Conservation (phyloP, 2,888 invertebrate genomes). For the Phyllotreta cruciferae region DNA sequence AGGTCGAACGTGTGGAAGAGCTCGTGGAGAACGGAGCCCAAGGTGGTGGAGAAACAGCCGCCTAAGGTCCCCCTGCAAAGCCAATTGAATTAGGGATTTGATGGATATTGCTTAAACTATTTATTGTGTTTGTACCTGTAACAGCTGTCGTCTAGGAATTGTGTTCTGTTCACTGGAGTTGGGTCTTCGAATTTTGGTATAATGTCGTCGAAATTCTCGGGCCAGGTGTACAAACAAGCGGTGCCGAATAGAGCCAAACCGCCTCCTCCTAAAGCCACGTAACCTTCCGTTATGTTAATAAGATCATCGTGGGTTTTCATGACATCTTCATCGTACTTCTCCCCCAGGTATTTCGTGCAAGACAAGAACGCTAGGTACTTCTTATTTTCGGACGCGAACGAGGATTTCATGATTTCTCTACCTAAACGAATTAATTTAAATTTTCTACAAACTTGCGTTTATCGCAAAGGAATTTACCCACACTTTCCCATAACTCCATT, state of each 20-base stretch:
- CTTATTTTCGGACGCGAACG: conserved; percentile 68
- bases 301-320: conserved; percentile 74
- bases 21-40: conserved; percentile 93
- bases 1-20: conserved; percentile 93
- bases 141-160: conserved; percentile 90
- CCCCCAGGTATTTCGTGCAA: conserved; percentile 69
- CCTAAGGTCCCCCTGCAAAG: conserved; percentile 76
- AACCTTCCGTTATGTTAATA: conserved; percentile 74
- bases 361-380: conserved; percentile 92
- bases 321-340: conserved; percentile 56
- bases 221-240: conserved; percentile 91
- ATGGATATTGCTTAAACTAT: too few species aligned
- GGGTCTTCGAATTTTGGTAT: conserved; percentile 65
- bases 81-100: conserved; percentile 2
- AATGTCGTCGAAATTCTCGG: conserved; percentile 73
- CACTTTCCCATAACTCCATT: conserved; percentile 78
- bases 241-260: conserved; percentile 91
- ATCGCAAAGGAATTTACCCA: conserved; percentile 34
- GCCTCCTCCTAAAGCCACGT: conserved; percentile 91
- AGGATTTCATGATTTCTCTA: conserved; percentile 80
- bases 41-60: conserved; percentile 87
- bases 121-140: conserved; percentile 67
- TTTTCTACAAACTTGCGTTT: background rate
- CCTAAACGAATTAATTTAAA: conserved; percentile 66
- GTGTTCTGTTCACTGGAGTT: conserved; percentile 72